Percentiles rank a stretch among this genome's conserved stretches.
These are phyloP conservation scores for Pinna nobilis DNA, from an alignment of 1,140 invertebrate genomes.

Conservation along the genomic window DNA sequence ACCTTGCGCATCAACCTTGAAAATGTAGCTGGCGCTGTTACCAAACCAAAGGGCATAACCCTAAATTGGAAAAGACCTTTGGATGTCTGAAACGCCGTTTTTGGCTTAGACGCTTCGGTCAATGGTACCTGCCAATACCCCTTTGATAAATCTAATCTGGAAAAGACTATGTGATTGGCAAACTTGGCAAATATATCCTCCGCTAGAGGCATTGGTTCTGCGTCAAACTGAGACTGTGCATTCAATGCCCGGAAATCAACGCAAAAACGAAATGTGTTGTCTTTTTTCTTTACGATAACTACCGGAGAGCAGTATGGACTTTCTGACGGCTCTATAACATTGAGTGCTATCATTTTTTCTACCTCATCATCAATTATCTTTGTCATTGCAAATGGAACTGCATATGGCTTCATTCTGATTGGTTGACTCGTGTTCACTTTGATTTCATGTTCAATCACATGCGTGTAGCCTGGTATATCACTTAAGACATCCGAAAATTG, in stretches of 20 bases:
- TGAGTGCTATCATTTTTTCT: constrained; percentile 61
- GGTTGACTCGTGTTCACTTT: constrained; percentile 6
- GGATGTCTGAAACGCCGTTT: constrained; percentile 39
- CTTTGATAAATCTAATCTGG: constrained; percentile 34
- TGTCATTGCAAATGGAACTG: constrained; percentile 70
- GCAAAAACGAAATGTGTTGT: constrained; percentile 75
- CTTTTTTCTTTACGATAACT: constrained; percentile 74
- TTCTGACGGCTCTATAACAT: constrained; percentile 33
- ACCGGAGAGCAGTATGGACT: constrained; percentile 76
- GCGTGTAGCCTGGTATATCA: constrained; percentile 30
- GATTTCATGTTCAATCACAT: constrained; percentile 29
- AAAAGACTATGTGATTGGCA: constrained; percentile 2
- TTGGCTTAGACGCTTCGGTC: constrained; percentile 10
- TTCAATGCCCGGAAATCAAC: constrained; percentile 74
- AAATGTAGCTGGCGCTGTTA: constrained; percentile 32
- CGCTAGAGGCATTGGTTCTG: constrained; percentile 52
- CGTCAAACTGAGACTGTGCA: constrained; percentile 36
- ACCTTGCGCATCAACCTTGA: constrained; percentile 33
- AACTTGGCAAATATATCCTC: constrained; percentile 48
- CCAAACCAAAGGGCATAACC: constrained; percentile 46
- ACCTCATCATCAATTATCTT: constrained; percentile 69
- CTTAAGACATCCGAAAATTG: constrained; percentile 8
- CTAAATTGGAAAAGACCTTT: constrained; percentile 39
- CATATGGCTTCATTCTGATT: constrained; percentile 26
- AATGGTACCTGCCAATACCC: constrained; percentile 44